Evolutionary conservation across 2,888 invertebrate species (phyloP).

Genomic region (Limnephilus lunatus): DNA sequence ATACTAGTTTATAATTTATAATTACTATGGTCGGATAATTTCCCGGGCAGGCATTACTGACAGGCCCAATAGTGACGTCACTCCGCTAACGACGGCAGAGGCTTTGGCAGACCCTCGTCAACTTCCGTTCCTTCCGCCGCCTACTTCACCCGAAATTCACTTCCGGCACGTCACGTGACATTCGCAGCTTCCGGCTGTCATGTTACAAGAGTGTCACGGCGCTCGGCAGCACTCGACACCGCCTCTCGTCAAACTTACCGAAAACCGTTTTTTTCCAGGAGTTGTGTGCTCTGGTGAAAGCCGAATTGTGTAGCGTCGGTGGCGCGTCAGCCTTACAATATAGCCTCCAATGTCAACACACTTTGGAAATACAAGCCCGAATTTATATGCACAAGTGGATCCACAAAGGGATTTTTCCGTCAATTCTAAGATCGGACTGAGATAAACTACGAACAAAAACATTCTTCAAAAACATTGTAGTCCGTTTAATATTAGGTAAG

Average conservation of each 20-base stretch:
- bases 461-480: background rate
- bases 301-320: background rate
- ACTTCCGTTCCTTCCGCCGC: constrained; percentile 26
- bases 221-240: background rate
- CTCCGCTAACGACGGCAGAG: constrained; percentile 45
- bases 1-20: background rate
- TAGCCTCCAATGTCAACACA: background rate
- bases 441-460: background rate
- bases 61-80: constrained; percentile 46
- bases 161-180: constrained; percentile 56
- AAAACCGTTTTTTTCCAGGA: background rate
- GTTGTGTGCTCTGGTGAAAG: background rate
- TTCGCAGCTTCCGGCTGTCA: constrained; percentile 58
- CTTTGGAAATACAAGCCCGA: background rate
- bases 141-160: constrained; percentile 48
- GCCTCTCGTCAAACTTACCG: constrained; percentile 14
- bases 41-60: constrained; percentile 15
- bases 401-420: background rate
- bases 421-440: background rate
- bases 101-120: constrained; percentile 54
- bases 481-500: background rate
- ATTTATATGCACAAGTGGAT: background rate
- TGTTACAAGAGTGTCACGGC: constrained; percentile 45
- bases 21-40: constrained; percentile 3
- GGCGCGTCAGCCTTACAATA: background rate